Percentiles rank a stretch among this genome's conserved stretches.
Conservation (phyloP, 2,888 invertebrate species). For the Pristionchus exspectatus region DNA sequence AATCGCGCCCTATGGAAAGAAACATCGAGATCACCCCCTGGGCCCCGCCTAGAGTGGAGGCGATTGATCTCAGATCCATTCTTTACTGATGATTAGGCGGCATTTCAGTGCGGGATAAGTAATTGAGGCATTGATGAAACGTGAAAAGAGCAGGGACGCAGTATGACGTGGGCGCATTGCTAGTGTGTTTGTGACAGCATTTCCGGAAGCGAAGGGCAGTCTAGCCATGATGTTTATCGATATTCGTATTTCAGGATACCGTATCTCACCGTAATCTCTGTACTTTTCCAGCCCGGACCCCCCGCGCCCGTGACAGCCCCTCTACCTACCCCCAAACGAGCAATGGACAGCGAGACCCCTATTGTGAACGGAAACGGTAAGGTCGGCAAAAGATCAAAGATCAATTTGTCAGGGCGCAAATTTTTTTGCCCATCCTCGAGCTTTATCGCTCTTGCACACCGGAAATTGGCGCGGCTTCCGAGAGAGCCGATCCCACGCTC, state of each 20-base stretch:
- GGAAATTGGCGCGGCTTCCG: conserved; percentile 8
- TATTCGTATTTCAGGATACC: not conserved
- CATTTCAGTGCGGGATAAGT: not conserved
- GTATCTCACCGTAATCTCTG: not conserved
- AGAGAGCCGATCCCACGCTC: not conserved
- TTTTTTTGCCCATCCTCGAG: not conserved
- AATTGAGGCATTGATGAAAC: conserved; percentile 15
- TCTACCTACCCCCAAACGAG: conserved; percentile 47
- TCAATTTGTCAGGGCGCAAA: not conserved
- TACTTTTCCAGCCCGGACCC: conserved; percentile 50
- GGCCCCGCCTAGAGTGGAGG: not conserved
- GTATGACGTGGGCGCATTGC: not conserved
- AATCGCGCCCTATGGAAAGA: not conserved
- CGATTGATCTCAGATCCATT: not conserved
- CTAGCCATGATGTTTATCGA: not conserved
- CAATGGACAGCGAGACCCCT: conserved; percentile 53
- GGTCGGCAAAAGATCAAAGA: not conserved
- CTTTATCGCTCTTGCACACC: not conserved
- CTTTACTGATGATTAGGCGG: not conserved
- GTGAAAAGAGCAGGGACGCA: not conserved
- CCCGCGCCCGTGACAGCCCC: conserved; percentile 54
- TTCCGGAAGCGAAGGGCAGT: not conserved
- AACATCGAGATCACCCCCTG: not conserved
- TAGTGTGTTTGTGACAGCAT: not conserved
- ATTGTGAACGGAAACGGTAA: conserved; percentile 54